Percentiles rank a stretch among this genome's conserved stretches.
Conservation (phyloP, 2,888 invertebrate genomes). For the Trissolcus brochymenae region DNA sequence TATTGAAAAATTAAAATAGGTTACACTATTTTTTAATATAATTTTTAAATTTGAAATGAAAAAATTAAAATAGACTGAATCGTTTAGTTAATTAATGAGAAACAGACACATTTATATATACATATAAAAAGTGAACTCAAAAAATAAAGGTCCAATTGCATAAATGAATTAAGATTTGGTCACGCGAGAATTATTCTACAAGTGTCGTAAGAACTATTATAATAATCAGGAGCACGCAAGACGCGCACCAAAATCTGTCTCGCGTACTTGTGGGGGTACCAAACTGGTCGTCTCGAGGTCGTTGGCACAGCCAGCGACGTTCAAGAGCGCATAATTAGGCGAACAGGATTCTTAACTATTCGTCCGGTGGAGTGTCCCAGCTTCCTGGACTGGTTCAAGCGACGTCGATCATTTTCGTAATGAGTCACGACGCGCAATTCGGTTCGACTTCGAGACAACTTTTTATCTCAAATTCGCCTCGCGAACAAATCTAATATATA, state of each 20-base stretch:
- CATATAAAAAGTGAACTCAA: too few relatives aligned
- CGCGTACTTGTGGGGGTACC: slow-evolving; percentile 13
- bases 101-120: too few relatives aligned
- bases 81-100: too few relatives aligned
- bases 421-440: slow-evolving; percentile 27
- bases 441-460: slow-evolving; percentile 6
- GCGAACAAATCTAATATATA: slow-evolving; percentile 1
- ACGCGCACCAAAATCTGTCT: slow-evolving; percentile 26
- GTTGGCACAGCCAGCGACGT: slow-evolving; percentile 57
- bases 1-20: too few relatives aligned
- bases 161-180: too few relatives aligned
- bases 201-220: background rate
- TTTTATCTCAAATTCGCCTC: slow-evolving; percentile 3
- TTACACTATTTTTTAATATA: too few relatives aligned
- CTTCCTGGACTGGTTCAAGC: slow-evolving; percentile 47
- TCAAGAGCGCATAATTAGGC: slow-evolving; percentile 60
- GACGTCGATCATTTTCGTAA: slow-evolving; percentile 39
- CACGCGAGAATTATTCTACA: too few relatives aligned
- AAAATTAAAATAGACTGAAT: too few relatives aligned
- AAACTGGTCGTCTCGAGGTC: slow-evolving; percentile 54
- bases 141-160: too few relatives aligned
- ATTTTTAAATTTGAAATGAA: too few relatives aligned
- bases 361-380: slow-evolving; percentile 54
- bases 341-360: slow-evolving; percentile 60
- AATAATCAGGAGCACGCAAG: slow-evolving; percentile 10